These are phyloP conservation scores for Bos javanicus DNA, from an alignment of 2,113 vertebrate genomes.

Conservation along the genomic window DNA sequence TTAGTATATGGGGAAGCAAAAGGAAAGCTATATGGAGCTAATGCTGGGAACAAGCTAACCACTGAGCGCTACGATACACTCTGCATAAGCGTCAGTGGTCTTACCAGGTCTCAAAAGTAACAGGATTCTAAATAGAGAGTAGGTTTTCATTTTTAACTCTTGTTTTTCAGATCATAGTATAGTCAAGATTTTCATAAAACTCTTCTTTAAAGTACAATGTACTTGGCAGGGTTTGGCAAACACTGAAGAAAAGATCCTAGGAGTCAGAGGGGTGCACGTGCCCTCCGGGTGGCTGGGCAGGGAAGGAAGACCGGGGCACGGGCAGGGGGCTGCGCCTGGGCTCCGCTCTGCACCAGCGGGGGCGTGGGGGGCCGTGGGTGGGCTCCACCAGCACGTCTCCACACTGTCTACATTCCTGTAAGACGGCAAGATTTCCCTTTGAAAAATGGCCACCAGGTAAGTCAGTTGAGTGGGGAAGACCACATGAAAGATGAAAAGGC, in stretches of 20 bases:
- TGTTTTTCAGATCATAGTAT: background rate
- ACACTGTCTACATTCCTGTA: background rate
- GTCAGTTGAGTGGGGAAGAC: background rate
- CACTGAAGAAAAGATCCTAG: background rate
- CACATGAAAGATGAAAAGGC: background rate
- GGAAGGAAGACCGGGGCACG: background rate
- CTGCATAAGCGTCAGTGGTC: conserved; percentile 23
- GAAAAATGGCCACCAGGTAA: background rate
- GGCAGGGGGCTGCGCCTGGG: background rate
- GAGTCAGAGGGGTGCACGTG: background rate
- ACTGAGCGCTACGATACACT: conserved; percentile 80
- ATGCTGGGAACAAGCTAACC: conserved; percentile 81
- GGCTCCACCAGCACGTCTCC: background rate
- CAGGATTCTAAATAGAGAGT: conserved; percentile 61
- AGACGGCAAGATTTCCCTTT: background rate
- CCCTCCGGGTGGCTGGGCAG: background rate
- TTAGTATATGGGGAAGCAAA: conserved; percentile 82
- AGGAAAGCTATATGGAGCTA: conserved; percentile 80
- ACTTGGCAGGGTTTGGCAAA: background rate
- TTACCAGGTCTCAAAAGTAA: conserved; percentile 64
- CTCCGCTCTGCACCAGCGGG: background rate
- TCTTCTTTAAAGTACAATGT: background rate
- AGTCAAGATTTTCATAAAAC: conserved; percentile 9
- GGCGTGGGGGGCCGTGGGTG: rapidly evolving
- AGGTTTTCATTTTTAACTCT: conserved; percentile 32